phyloP scores from a whole-genome alignment of 2,888 invertebrate species.

The Helleia helle region DNA sequence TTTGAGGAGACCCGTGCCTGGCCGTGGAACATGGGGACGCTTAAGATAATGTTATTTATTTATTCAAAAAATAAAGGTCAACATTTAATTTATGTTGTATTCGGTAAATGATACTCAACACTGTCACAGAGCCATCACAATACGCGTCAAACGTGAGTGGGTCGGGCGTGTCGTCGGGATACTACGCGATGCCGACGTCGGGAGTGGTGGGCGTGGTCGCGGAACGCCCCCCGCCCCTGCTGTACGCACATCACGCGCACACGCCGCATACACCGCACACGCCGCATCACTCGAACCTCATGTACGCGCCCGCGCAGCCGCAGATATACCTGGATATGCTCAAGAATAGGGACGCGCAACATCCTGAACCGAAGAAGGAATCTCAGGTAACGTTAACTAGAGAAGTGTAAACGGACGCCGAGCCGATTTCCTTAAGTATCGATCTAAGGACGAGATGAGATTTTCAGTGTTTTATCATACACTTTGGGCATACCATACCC shows the following conservation, averaged over 20 bases:
- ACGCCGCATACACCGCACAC: slow-evolving; percentile 48
- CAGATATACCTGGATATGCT: slow-evolving; percentile 58
- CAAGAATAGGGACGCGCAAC: slow-evolving; percentile 54
- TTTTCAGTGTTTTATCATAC: no score
- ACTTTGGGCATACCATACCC: no score
- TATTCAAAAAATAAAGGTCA: no score
- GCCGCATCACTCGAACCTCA: slow-evolving; percentile 42
- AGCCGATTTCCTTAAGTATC: no score
- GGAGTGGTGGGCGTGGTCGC: slow-evolving; percentile 55
- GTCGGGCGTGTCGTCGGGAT: slow-evolving; percentile 40
- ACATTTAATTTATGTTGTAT: no score
- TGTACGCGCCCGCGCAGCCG: slow-evolving; percentile 56
- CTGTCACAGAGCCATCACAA: slow-evolving; percentile 56
- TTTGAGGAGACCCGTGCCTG: no score
- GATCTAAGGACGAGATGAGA: no score
- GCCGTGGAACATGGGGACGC: no score
- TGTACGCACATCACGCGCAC: slow-evolving; percentile 60
- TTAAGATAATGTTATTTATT: no score
- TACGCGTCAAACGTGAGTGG: slow-evolving; percentile 51
- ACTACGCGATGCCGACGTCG: slow-evolving; percentile 57
- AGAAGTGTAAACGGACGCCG: no score
- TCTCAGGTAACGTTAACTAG: slow-evolving; percentile 47
- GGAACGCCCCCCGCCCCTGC: slow-evolving; percentile 53
- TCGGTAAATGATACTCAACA: no score
- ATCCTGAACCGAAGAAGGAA: slow-evolving; percentile 54